Conservation (phyloP, 2,797 vertebrate species). For the Hoplostethus atlanticus region DNA sequence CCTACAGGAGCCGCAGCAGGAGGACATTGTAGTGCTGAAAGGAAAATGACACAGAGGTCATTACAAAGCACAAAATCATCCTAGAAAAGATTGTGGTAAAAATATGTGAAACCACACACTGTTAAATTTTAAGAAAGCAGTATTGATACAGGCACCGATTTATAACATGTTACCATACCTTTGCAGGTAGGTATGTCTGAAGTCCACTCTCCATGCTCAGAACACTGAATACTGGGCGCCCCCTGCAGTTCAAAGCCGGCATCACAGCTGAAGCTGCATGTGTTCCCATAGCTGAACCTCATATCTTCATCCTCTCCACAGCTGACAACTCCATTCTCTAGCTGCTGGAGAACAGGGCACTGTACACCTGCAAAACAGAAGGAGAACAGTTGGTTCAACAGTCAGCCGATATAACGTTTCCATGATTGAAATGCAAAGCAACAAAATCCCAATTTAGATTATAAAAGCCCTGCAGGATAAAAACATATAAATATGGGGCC, state of each 20-base stretch:
- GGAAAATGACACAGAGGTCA: background rate
- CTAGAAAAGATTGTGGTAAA: background rate
- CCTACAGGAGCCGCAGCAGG: conserved; percentile 34
- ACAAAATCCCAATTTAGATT: background rate
- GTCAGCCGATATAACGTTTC: background rate
- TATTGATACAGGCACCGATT: background rate
- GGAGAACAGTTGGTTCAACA: conserved; percentile 9
- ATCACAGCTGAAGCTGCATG: conserved; percentile 80
- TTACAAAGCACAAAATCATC: background rate
- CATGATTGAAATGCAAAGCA: background rate
- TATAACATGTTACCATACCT: conserved; percentile 53
- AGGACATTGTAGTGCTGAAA: conserved; percentile 58
- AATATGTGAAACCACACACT: too few species aligned
- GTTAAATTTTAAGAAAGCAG: too few species aligned
- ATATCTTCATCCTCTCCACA: conserved; percentile 71
- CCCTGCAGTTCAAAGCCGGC: conserved; percentile 78
- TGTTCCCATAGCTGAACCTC: conserved; percentile 73
- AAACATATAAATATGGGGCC: conserved; percentile 1
- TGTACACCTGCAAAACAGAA: conserved; percentile 69
- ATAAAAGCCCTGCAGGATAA: background rate
- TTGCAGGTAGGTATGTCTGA: conserved; percentile 64
- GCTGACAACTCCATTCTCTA: conserved; percentile 55
- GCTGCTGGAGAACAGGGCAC: conserved; percentile 62
- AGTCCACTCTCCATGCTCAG: conserved; percentile 79
- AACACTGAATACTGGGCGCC: conserved; percentile 58